Evolutionary conservation across 2,797 vertebrate genomes (phyloP), one percentile per base, ranked within the genome.

Genomic region (Chrosomus eos): DNA sequence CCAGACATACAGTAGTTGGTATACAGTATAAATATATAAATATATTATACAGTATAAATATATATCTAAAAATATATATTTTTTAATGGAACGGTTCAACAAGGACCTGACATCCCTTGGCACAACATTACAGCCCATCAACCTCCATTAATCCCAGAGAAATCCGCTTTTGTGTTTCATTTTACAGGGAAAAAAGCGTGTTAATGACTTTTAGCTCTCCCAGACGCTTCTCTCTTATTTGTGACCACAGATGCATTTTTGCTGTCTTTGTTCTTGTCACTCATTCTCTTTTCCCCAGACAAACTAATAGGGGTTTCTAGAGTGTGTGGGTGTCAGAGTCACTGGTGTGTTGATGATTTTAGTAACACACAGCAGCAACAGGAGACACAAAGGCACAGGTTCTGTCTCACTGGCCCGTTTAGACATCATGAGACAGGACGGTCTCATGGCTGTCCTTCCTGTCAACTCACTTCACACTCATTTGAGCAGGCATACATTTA

Each of bases 341-440:
- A 64, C 13, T 82, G 40, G 40, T 82, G 81, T 82, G 81, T 82
- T 64, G 23, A 82, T 73, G 81, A 48, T 45, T 72, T 40, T 48
- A 51, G 81, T 48, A 60, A 53, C 45, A 26, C 62, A 80, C 26
- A 33, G 36, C 40, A 62, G 55, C 55, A 80, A 14, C 75, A 81
- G 33, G 48, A 40, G 31, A 81, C 10, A 28, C 66, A 51, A 33
- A 55, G 23, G n/a, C n/a, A 33, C 68, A 74, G 70, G 55, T 74
- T 82, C 70, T 64, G 70, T 82, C 58, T 82, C 70, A 82, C 58
- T 74, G 81, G 70, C 28, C 80, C 40, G 55, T 82, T 45, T 19
- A 64, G 38, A 64, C 28, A 74, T 10, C 36, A 43, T 64, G 70
- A 64, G 70, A 82, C 55, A 73, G 19, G 68, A 71, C 2, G 7